Evolutionary conservation across 30 jellyfish, hydroid and myxozoan species (phyloP).

Genomic region (Aurelia aurita complex sp. Pacific): DNA sequence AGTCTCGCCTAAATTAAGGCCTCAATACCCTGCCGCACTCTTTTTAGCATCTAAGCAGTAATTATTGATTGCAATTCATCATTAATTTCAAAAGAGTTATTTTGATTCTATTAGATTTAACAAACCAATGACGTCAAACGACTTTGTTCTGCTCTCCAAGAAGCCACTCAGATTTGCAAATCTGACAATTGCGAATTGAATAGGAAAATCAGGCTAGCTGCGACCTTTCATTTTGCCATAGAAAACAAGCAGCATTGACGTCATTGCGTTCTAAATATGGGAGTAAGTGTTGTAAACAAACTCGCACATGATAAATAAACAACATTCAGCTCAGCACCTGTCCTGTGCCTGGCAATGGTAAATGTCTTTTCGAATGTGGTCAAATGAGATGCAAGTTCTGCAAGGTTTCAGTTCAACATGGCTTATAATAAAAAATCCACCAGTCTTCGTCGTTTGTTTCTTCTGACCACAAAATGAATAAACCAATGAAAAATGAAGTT

Average conservation of each 20-base stretch:
- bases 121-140: slow-evolving; percentile 42
- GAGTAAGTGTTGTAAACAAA: background rate
- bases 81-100: background rate
- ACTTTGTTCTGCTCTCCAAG: background rate
- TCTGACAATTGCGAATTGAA: slow-evolving; percentile 1
- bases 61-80: background rate
- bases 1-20: no score
- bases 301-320: background rate
- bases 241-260: slow-evolving; percentile 10
- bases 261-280: background rate
- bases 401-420: no score
- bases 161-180: slow-evolving; percentile 46
- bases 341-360: no score
- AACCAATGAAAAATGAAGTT: no score
- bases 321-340: background rate
- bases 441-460: no score
- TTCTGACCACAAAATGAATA: no score
- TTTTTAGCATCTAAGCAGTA: background rate
- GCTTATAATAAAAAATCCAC: no score
- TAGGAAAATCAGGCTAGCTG: slow-evolving; percentile 5
- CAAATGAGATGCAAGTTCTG: no score
- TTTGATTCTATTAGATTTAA: slow-evolving; percentile 21
- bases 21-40: no score
- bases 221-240: background rate
- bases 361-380: no score